Base-by-base conservation (phyloP, 2,888 invertebrate species). In the Sarcophaga caerulescens region DNA sequence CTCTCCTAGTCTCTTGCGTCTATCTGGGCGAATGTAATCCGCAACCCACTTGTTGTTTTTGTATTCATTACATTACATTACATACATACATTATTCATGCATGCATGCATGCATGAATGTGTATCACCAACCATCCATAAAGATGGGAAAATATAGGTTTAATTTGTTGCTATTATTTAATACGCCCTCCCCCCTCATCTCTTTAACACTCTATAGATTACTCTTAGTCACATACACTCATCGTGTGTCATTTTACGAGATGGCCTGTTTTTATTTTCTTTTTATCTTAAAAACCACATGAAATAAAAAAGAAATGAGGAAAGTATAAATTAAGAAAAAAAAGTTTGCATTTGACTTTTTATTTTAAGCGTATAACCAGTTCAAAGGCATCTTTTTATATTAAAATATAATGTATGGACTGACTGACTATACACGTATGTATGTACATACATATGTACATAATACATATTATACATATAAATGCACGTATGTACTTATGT, bases 281-380 rank as follows among this genome's bases (percentile, higher is more conserved):
- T 52, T 52, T 52, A 52, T 52, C 17, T 14, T 52, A 14, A 14
- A 14, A 14, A 14, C 17, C 12, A 52, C 12, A 14, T 52, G 17
- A 14, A 14, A 14, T 14, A 52, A 52, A 17, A 52, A 14, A 52
- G 35, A 35, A 35, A 35, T 35, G 35, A 35, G 35, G 10, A 35
- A 45, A n/a, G 65, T 76, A n/a, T 47, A 47, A 44, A 8, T 47
- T 45, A 14, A 60, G 45, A 62, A 62, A 52, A 62, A 52, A 52
- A 75, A 75, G 63, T 75, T 77, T 45, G 44, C 68, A 77, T 69
- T 77, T 52, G 44, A 77, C 68, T 69, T 69, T 77, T 75, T 35
- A 63, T 75, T 47, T 75, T 65, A 75, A 75, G 63, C 63, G 65
- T 65, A 65, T 75, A 65, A 75, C 65, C 74, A 63, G 47, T 75